These are phyloP conservation scores for Diuraphis noxia DNA, from an alignment of 1,140 invertebrate species.

Conservation along the genomic window DNA sequence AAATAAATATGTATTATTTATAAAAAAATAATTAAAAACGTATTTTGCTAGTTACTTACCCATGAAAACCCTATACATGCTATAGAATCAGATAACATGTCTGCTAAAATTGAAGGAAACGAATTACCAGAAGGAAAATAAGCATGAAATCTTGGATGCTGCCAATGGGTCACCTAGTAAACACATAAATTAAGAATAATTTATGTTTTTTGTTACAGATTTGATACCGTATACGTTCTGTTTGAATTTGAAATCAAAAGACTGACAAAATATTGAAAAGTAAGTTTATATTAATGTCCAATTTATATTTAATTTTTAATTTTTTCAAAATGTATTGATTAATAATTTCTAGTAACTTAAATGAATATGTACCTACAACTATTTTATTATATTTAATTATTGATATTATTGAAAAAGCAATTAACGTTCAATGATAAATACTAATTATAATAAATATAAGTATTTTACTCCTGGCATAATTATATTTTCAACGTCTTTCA, in stretches of 20 bases:
- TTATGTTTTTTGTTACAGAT: background rate
- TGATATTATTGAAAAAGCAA: background rate
- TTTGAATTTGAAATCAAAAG: background rate
- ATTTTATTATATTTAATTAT: background rate
- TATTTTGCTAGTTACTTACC: conserved; percentile 66
- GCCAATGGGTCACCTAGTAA: conserved; percentile 91
- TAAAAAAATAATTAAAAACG: background rate
- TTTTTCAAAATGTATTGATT: too few relatives aligned
- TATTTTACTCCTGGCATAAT: conserved; percentile 90
- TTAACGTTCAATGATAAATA: background rate
- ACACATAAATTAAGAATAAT: conserved; percentile 10
- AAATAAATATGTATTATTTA: background rate
- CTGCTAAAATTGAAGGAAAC: conserved; percentile 96
- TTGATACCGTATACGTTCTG: background rate
- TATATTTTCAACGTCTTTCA: conserved; percentile 91
- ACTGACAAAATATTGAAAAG: background rate
- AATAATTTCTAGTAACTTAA: too few relatives aligned
- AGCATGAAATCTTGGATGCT: conserved; percentile 97
- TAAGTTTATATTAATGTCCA: background rate
- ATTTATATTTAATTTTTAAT: background rate
- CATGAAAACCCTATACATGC: conserved; percentile 98
- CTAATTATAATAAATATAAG: background rate
- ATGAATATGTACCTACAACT: too few relatives aligned
- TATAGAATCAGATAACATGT: conserved; percentile 94
- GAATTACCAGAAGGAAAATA: conserved; percentile 98